These are phyloP conservation scores for Neuroterus valhalla DNA, from an alignment of 1,140 invertebrate species.

Conservation along the genomic window DNA sequence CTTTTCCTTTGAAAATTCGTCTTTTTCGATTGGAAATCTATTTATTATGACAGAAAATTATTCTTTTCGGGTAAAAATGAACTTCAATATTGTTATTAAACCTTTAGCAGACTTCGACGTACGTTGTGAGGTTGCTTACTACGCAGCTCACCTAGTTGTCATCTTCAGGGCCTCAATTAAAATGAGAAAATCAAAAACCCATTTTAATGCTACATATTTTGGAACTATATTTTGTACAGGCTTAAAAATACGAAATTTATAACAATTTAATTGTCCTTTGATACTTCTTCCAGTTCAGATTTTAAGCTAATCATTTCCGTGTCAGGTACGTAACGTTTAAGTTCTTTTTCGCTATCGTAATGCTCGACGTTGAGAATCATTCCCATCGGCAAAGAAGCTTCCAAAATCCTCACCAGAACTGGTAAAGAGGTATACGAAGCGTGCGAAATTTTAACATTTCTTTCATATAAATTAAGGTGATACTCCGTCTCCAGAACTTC, in stretches of 20 bases:
- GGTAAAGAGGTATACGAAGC: constrained; percentile 76
- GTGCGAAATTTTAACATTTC: constrained; percentile 83
- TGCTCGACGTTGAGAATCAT: constrained; percentile 80
- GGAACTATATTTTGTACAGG: constrained; percentile 38
- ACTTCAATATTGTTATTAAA: no score
- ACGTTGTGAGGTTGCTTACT: no score
- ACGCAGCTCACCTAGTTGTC: no score
- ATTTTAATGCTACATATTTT: constrained; percentile 43
- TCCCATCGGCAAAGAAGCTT: constrained; percentile 84
- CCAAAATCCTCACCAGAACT: constrained; percentile 82
- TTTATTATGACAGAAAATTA: no score
- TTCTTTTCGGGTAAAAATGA: no score
- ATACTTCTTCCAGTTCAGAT: constrained; percentile 75
- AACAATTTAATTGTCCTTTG: constrained; percentile 1
- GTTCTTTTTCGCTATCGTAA: constrained; percentile 78
- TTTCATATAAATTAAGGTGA: constrained; percentile 84
- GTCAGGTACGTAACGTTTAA: constrained; percentile 86
- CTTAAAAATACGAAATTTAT: neutral
- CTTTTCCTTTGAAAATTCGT: no score
- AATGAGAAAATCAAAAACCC: neutral
- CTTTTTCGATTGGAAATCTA: no score
- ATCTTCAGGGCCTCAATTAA: neutral
- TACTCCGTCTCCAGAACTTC: constrained; percentile 82
- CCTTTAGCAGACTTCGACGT: no score
- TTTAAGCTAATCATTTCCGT: constrained; percentile 85